These are phyloP conservation scores for Distichodus sexfasciatus DNA, from an alignment of 2,797 vertebrate species.

Conservation along the genomic window DNA sequence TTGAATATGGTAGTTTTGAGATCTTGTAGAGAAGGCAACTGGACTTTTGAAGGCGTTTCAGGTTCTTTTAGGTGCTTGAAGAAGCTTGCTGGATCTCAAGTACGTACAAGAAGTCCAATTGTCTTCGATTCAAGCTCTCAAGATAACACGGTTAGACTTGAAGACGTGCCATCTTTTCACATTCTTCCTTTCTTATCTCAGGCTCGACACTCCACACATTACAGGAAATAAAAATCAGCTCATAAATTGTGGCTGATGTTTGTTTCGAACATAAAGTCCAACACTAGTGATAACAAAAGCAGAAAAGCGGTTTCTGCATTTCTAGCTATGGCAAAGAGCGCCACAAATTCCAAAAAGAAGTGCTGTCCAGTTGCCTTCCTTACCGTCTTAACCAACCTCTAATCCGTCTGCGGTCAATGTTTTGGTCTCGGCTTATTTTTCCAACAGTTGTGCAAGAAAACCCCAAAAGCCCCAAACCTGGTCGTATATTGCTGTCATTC, in stretches of 20 bases:
- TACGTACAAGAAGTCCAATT: too few relatives aligned
- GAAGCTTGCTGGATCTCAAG: too few relatives aligned
- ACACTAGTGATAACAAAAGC: conserved; percentile 24
- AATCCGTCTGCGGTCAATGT: conserved; percentile 49
- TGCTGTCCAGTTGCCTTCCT: conserved; percentile 50
- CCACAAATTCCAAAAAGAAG: conserved; percentile 7
- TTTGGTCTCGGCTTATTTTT: conserved; percentile 49
- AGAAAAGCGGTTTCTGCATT: conserved; percentile 22
- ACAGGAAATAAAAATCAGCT: conserved; percentile 22
- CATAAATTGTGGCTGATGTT: conserved; percentile 12
- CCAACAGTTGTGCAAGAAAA: conserved; percentile 44
- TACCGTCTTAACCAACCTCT: conserved; percentile 51
- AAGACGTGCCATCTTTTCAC: neutral
- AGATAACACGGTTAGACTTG: too few relatives aligned
- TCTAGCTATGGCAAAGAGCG: conserved; percentile 22
- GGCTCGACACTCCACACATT: neutral
- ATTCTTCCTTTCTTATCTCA: neutral
- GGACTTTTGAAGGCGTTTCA: too few relatives aligned
- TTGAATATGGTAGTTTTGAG: too few relatives aligned
- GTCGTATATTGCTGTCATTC: conserved; percentile 55
- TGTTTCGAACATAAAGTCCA: neutral
- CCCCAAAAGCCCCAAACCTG: conserved; percentile 37
- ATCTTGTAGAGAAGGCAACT: too few relatives aligned
- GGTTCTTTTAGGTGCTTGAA: too few relatives aligned
- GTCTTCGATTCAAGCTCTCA: too few relatives aligned